Base-by-base conservation (phyloP, 1,140 invertebrate genomes). In the Bicyclus anynana region DNA sequence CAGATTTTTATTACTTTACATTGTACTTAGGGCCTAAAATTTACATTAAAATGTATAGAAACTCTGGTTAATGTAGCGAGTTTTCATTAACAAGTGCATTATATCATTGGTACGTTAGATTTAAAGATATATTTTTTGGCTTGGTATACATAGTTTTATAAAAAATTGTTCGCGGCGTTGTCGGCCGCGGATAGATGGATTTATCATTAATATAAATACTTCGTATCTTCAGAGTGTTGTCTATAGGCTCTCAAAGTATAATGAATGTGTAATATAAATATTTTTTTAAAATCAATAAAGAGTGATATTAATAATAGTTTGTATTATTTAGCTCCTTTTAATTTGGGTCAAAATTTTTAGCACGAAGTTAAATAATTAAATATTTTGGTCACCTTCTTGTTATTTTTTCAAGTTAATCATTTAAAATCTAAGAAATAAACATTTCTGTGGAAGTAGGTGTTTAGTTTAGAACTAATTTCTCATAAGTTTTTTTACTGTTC, bases 201-300 rank as follows among this genome's bases (percentile, higher is more conserved):
- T 61, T 56, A 42, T 23, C 7, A 23, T 56, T 29, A 21, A 53
- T 56, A 51, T 65, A 47, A 33, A 44, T 21, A 49, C 53, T 63
- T 68, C 37, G 62, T 75, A 74, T 81, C 72, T 72, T 71, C 72
- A 74, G 62, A 71, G 77, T 78, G 67, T 77, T 74, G 73, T 80
- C 75, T 75, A 81, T 79, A 80, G 74, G 76, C 72, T 80, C 81
- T 80, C 78, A 78, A 40, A 77, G 59, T 62, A 62, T 74, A 73
- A 83, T 77, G 74, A 77, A 82, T 87, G 77, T 85, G 76, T 84
- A 79, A 84, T 80, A 87, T 79, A 78, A 79, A 75, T 87, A 87
- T 84, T 87, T 86, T 87, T 87, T 83, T 85, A 83, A 84, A 85
- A 84, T 78, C 74, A 87, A 81, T 85, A 87, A 87, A 85, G 82